Conservation (phyloP, 1,140 invertebrate genomes). For the Drosophila nikananu region DNA sequence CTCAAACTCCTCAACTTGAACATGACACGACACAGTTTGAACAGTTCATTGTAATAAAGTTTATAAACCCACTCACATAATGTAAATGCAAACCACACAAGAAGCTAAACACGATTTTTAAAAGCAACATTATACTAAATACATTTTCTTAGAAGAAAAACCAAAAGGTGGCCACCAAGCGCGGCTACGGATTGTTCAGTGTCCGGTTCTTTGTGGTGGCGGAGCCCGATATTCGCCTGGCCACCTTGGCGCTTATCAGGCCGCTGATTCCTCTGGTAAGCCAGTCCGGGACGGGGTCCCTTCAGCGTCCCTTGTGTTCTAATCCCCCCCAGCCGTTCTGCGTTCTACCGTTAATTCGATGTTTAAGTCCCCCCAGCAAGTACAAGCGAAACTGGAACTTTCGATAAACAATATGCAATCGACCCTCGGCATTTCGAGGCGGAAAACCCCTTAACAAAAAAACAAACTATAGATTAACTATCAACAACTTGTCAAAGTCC, state of each 20-base stretch:
- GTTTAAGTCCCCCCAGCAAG: conserved; percentile 62
- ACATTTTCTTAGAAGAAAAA: conserved; percentile 78
- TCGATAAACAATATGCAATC: not conserved
- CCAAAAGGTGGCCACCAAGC: conserved; percentile 68
- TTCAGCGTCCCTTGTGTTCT: conserved; percentile 40
- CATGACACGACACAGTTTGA: conserved; percentile 20
- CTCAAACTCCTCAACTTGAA: conserved; percentile 6
- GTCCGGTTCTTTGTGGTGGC: conserved; percentile 84
- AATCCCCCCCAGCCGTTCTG: conserved; percentile 49
- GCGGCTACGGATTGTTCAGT: conserved; percentile 77
- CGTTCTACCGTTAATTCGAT: conserved; percentile 58
- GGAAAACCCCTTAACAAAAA: conserved; percentile 13
- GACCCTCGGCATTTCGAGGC: conserved; percentile 15
- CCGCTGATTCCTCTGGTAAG: conserved; percentile 84
- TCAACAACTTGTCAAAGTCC: not conserved
- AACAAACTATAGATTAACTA: not conserved
- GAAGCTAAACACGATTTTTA: conserved; percentile 37
- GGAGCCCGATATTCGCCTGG: conserved; percentile 80
- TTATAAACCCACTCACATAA: conserved; percentile 21
- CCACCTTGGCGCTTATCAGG: conserved; percentile 80
- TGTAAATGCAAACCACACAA: conserved; percentile 18
- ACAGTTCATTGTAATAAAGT: conserved; percentile 19
- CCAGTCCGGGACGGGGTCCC: conserved; percentile 50
- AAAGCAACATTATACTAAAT: conserved; percentile 54
- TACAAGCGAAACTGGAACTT: conserved; percentile 14